Conservation (phyloP, 2,888 invertebrate genomes). For the Anodontia alba region DNA sequence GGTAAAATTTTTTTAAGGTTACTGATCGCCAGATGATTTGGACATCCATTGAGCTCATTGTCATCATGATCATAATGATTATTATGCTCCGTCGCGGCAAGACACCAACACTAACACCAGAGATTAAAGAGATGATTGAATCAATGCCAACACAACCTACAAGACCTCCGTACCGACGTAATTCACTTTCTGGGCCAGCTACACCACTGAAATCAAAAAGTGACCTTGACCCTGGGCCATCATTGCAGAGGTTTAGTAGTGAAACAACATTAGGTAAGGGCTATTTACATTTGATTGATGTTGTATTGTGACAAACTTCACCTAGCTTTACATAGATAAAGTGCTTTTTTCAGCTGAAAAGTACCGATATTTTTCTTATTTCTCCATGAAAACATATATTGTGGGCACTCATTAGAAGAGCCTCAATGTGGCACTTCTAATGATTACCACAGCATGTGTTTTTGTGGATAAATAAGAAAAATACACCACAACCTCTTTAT, state of each 20-base stretch:
- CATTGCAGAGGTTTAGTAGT: constrained; percentile 68
- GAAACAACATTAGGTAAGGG: constrained; percentile 67
- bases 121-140: constrained; percentile 55
- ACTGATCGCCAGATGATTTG: constrained; percentile 71
- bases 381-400: too few relatives aligned
- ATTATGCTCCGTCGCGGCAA: constrained; percentile 54
- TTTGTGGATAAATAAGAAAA: too few relatives aligned
- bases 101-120: constrained; percentile 43
- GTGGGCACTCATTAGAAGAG: too few relatives aligned
- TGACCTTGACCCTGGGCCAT: constrained; percentile 36
- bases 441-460: too few relatives aligned
- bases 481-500: too few relatives aligned
- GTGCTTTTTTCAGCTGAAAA: too few relatives aligned
- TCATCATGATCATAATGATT: constrained; percentile 58
- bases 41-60: constrained; percentile 65
- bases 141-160: constrained; percentile 57
- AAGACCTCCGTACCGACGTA: constrained; percentile 50
- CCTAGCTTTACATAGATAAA: too few relatives aligned
- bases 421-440: too few relatives aligned
- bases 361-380: too few relatives aligned
- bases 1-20: constrained; percentile 61
- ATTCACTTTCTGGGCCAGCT: constrained; percentile 64
- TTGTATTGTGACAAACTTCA: too few relatives aligned
- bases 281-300: too few relatives aligned
- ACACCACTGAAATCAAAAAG: constrained; percentile 52